phyloP scores from a whole-genome alignment of 1,140 invertebrate genomes.

The Ooceraea biroi region DNA sequence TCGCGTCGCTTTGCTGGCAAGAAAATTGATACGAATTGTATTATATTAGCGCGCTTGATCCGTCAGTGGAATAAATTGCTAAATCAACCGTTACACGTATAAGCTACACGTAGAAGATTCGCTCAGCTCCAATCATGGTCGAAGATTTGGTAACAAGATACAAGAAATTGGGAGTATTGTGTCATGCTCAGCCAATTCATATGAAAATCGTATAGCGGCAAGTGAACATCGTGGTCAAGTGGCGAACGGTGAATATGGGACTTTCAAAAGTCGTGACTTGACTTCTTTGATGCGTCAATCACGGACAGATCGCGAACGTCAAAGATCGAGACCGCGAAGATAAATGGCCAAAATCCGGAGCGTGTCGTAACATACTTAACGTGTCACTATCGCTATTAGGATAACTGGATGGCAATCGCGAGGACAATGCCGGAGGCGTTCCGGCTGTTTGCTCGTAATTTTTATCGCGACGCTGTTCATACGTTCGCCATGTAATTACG shows the following conservation, averaged over 20 bases:
- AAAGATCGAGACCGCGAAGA: not conserved
- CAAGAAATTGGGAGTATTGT: no score
- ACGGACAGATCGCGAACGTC: not conserved
- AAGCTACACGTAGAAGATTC: no score
- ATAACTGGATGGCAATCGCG: constrained; percentile 30
- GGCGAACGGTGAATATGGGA: constrained; percentile 3
- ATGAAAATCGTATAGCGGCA: no score
- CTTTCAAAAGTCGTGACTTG: not conserved
- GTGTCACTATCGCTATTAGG: constrained; percentile 11
- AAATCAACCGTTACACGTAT: no score
- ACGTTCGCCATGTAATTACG: constrained; percentile 25
- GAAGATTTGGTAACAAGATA: no score
- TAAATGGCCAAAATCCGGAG: not conserved
- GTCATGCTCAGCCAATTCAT: no score
- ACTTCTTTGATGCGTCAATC: not conserved
- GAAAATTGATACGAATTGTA: not conserved
- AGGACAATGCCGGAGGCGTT: constrained; percentile 52
- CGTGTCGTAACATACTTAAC: not conserved
- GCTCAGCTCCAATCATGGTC: no score
- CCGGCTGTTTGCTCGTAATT: constrained; percentile 47
- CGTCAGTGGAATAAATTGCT: not conserved
- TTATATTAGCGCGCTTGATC: not conserved
- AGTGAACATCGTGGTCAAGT: no score
- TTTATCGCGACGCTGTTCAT: constrained; percentile 32
- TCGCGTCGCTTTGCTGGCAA: not conserved